Base-by-base conservation (phyloP, 2,888 invertebrate genomes). In the Oligia latruncula region DNA sequence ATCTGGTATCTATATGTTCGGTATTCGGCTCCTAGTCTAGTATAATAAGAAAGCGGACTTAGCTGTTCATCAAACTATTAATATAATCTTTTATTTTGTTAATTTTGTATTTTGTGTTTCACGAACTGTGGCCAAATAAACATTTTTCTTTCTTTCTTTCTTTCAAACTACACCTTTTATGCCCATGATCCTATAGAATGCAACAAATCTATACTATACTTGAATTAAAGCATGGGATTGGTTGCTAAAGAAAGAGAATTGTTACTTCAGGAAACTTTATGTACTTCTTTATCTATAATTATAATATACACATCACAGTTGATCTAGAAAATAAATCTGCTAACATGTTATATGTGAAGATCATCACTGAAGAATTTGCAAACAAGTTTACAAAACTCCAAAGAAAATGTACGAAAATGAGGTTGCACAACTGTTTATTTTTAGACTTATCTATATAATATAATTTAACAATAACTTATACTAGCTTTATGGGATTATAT, bases 381-480 rank as follows among this genome's bases (percentile, higher is more conserved):
- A 80, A 29, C 11, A 43, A n/a, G 35, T 65, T n/a, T 23, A 15
- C 46, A 77, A 64, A 35, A 58, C 20, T 58, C 9, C 46, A 64
- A 83, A 76, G 35, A 71, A 83, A 80, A 76, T 62, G 1, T 23
- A 9, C 20, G 2, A 23, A 70, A 60, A 17, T 76, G 72, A 55
- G 29, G 72, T 84, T 84, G 67, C 65, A 82, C 72, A 81, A 81
- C 81, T 43, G 40, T 84, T 84, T 84, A 84, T 80, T 85, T 74
- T 60, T 72, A 43, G 4, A 70, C 80, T 85, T 85, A 83, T 83
- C 6, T 76, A 67, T 60, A 65, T 58, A 75, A 73, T 80, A 67
- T 58, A 75, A 73, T 80, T 82, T 77, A 81, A 74, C 82, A 67
- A 79, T 83, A 84, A 81, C 90, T 89, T 89, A 89, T 55, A 58